Conservation (phyloP, 1,140 invertebrate species). For the Drosophila setifemur region DNA sequence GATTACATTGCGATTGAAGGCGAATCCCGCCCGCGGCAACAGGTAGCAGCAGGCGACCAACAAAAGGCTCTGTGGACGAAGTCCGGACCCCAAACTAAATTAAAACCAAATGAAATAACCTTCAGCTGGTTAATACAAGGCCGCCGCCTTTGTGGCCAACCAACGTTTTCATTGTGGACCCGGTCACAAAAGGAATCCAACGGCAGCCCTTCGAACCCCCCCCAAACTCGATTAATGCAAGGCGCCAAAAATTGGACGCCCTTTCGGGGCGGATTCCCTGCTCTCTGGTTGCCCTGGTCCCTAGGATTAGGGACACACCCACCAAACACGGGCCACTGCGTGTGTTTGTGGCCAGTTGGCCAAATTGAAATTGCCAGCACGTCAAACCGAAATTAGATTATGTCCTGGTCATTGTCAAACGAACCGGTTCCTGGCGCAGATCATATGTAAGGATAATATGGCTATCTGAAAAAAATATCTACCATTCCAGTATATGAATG, state of each 20-base stretch:
- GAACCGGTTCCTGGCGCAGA: constrained; percentile 7
- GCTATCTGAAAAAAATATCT: too few relatives aligned
- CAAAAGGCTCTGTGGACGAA: constrained; percentile 37
- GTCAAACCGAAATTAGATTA: constrained; percentile 47
- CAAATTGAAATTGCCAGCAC: constrained; percentile 51
- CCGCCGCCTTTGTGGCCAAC: constrained; percentile 46
- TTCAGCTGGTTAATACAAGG: constrained; percentile 62
- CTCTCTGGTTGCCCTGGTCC: neutral
- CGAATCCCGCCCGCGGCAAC: constrained; percentile 44
- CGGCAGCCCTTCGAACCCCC: constrained; percentile 1
- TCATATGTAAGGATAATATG: constrained; percentile 21
- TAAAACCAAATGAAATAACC: constrained; percentile 79
- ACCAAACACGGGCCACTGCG: neutral
- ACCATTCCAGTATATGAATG: too few relatives aligned
- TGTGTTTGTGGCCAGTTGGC: constrained; percentile 16
- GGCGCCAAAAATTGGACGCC: constrained; percentile 35
- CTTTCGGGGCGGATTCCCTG: constrained; percentile 29
- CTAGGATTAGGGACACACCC: constrained; percentile 36
- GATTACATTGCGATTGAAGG: constrained; percentile 52
- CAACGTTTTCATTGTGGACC: constrained; percentile 51
- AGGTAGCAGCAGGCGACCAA: constrained; percentile 37
- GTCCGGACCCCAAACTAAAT: constrained; percentile 46
- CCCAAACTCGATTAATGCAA: constrained; percentile 47
- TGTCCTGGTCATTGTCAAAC: constrained; percentile 19
- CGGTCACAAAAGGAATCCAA: constrained; percentile 29